These are phyloP conservation scores for Notocelia uddmanniana DNA, from an alignment of 2,888 invertebrate genomes.

Conservation along the genomic window DNA sequence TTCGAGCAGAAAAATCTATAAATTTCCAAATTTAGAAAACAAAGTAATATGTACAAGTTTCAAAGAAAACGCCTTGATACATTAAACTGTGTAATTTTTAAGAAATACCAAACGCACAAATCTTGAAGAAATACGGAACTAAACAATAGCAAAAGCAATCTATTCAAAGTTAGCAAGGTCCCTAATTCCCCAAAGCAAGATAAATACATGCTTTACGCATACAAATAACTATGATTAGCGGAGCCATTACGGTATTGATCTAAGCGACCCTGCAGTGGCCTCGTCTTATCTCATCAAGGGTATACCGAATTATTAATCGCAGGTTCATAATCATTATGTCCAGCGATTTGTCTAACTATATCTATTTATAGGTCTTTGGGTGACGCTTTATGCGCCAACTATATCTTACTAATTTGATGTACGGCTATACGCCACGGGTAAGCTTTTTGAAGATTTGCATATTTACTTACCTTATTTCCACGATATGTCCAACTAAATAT, in stretches of 20 bases:
- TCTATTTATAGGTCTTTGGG: constrained; percentile 6
- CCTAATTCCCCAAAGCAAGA: constrained; percentile 31
- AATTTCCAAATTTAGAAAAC: no score
- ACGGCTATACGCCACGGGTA: no score
- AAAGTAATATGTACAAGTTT: no score
- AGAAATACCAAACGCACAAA: no score
- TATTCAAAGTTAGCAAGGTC: constrained; percentile 15
- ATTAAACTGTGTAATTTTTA: no score
- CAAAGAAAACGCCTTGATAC: no score
- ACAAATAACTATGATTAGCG: constrained; percentile 43
- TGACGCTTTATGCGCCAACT: not conserved
- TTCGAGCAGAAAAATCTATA: no score
- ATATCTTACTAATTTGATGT: not conserved
- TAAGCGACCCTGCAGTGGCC: constrained; percentile 38
- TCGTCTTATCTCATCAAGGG: constrained; percentile 38
- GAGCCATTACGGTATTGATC: constrained; percentile 37
- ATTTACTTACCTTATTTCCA: no score
- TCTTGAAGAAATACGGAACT: not conserved
- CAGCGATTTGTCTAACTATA: constrained; percentile 10
- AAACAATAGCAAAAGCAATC: constrained; percentile 27
- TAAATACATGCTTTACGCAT: constrained; percentile 39
- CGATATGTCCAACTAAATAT: no score
- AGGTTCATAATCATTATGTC: constrained; percentile 34
- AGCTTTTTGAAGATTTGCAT: no score
- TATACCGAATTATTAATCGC: constrained; percentile 32